Percentiles rank a stretch among this genome's conserved stretches.
These are phyloP conservation scores for Phodopus roborovskii DNA, from an alignment of 2,113 vertebrate species.

Conservation along the genomic window DNA sequence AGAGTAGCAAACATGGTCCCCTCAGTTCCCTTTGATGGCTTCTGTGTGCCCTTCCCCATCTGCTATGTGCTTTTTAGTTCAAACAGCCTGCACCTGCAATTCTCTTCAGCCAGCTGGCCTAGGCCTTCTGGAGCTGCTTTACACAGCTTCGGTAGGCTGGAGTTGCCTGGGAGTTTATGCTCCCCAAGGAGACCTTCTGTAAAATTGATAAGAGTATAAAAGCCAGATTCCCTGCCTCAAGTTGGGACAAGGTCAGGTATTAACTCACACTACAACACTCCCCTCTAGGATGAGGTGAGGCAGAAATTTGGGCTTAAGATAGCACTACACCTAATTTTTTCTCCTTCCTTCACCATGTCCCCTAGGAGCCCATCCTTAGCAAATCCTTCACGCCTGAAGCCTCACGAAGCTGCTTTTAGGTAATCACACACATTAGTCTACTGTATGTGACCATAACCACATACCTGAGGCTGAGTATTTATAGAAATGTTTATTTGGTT, in stretches of 20 bases:
- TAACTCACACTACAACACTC: neutral
- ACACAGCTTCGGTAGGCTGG: neutral
- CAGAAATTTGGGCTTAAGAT: neutral
- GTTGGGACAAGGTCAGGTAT: neutral
- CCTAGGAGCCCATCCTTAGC: neutral
- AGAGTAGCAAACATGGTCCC: neutral
- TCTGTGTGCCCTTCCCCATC: neutral
- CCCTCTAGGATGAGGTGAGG: neutral
- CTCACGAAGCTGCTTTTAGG: neutral
- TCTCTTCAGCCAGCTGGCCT: conserved; percentile 38
- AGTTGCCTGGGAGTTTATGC: conserved; percentile 13
- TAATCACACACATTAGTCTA: neutral
- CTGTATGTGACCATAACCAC: neutral
- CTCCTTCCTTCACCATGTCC: neutral
- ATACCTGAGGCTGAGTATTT: neutral
- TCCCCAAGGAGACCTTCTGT: neutral
- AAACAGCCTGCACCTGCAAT: conserved; percentile 23
- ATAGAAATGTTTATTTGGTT: neutral
- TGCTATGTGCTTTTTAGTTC: conserved; percentile 47
- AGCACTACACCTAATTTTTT: neutral
- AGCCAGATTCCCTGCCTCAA: neutral
- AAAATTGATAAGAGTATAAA: conserved; percentile 25
- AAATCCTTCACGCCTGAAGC: neutral
- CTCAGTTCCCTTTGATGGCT: neutral
- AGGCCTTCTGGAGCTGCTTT: conserved; percentile 2